Percentiles rank a stretch among this genome's conserved stretches.
phyloP scores from a whole-genome alignment of 2,113 vertebrate genomes.

The Chaenogobius annularis region DNA sequence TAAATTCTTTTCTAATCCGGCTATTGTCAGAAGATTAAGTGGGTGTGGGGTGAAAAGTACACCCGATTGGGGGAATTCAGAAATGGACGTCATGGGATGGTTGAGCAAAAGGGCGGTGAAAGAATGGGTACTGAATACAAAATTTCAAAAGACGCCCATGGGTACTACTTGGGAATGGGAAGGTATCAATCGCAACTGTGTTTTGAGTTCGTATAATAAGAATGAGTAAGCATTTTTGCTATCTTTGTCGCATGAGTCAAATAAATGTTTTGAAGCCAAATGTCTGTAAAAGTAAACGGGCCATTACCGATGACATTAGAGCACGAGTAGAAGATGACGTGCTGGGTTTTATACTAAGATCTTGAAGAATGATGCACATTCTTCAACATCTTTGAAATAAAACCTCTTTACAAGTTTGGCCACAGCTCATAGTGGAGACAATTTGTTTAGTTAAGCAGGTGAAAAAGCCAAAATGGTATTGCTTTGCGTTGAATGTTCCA shows the following conservation, averaged over 20 bases:
- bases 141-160: slow-evolving; percentile 81
- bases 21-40: slow-evolving; percentile 97
- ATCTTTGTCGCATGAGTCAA: neutral
- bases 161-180: slow-evolving; percentile 81
- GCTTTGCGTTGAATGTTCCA: no score
- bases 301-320: neutral
- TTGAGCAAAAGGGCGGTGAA: slow-evolving; percentile 82
- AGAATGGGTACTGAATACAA: slow-evolving; percentile 78
- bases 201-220: slow-evolving; percentile 35
- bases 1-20: slow-evolving; percentile 98
- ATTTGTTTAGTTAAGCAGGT: no score
- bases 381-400: neutral
- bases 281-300: neutral
- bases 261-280: neutral
- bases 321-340: neutral
- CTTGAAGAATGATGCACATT: neutral
- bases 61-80: slow-evolving; percentile 80
- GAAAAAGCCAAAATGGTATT: no score
- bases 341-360: neutral
- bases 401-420: no score
- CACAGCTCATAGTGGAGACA: no score
- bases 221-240: slow-evolving; percentile 2
- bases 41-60: slow-evolving; percentile 94
- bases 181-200: slow-evolving; percentile 80
- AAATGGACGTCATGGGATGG: slow-evolving; percentile 81